Conservation (phyloP, 1,140 invertebrate genomes). For the Eubasilissa regina region DNA sequence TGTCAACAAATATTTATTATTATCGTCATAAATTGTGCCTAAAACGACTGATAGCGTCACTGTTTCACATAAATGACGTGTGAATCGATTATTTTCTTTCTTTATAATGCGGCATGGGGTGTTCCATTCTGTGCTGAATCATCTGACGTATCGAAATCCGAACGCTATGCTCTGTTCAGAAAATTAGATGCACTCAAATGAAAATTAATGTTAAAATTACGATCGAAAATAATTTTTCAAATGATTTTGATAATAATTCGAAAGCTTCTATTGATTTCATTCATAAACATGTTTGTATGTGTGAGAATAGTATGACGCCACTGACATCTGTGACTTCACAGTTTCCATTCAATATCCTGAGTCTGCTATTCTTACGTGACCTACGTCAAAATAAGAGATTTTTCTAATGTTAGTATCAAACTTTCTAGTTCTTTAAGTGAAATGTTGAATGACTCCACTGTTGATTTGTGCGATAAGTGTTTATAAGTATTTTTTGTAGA, state of each 20-base stretch:
- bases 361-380: conserved; percentile 12
- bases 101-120: conserved; percentile 23
- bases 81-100: conserved; percentile 26
- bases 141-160: neutral
- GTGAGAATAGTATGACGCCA: conserved; percentile 20
- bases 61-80: neutral
- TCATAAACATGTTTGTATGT: conserved; percentile 34
- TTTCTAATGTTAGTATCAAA: neutral
- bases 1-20: neutral
- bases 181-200: neutral
- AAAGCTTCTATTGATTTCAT: conserved; percentile 39
- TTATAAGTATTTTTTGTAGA: neutral
- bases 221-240: neutral
- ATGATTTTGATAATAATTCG: neutral
- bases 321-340: neutral
- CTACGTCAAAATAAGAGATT: conserved; percentile 4
- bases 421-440: neutral
- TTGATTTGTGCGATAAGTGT: neutral
- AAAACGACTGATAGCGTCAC: neutral
- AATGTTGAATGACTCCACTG: neutral
- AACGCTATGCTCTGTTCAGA: neutral
- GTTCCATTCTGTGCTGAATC: conserved; percentile 23
- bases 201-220: neutral
- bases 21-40: neutral
- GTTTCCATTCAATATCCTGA: conserved; percentile 22